Evolutionary conservation across 2,113 vertebrate genomes (phyloP), one percentile per base, ranked within the genome.

Genomic region (Glaucomys volans): DNA sequence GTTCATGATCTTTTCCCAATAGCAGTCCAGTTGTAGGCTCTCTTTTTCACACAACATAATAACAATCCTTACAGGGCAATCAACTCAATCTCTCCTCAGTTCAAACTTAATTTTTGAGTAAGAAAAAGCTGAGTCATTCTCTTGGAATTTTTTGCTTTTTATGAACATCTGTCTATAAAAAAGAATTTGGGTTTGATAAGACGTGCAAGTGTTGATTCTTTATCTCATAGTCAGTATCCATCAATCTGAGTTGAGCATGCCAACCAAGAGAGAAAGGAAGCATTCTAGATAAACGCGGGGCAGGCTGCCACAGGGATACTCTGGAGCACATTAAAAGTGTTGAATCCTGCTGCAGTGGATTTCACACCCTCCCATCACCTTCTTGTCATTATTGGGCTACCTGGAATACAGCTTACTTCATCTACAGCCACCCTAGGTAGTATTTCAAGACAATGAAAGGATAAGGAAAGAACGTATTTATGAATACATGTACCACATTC

Each of bases 361-460:
- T 77, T 2, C 44, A 66, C 12, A 40, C 16, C 8, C 37, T 37
- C 24, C 4, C 11, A 28, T 32, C 59, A 9, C 2, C 9, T 5
- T 57, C 4, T 1, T 50, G 0, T 20, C 18, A 20, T 64, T 52
- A 22, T 3, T 9, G 50, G 9, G 1, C 8, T n/a, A 13, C 17
- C 4, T n/a, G n/a, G 59, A 76, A 24, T 32, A 37, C 20, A 20
- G 7, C 8, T 47, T 50, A 26, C 0, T 47, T 80, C 26, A 18
- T 32, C 16, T 22, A 80, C 16, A 92, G 71, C 0, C 22, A 75
- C 13, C 35, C 26, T 54, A 83, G 52, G 44, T 54, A 1, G 3
- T 50, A 91, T 64, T 90, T 82, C 2, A 42, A 47, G 35, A 83
- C 47, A 54, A 92, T 28, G 3, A 40, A 59, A 30, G n/a, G 40